Conservation (phyloP, 2,113 vertebrate genomes). For the Lagopus muta region DNA sequence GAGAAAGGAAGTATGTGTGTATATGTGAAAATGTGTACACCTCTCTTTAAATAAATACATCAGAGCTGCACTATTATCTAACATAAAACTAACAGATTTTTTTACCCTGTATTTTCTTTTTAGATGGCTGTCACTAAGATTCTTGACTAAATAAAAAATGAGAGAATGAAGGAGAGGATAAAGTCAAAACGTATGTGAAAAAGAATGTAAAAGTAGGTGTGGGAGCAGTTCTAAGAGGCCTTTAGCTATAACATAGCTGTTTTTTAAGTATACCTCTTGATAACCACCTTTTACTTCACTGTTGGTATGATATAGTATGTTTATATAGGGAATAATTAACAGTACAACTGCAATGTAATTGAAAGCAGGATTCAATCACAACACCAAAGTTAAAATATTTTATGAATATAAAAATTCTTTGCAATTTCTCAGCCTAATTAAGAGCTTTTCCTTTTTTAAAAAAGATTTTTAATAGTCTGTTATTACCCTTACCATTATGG, state of each 20-base stretch:
- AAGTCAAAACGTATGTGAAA: neutral
- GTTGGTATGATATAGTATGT: neutral
- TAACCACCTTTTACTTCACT: neutral
- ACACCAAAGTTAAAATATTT: conserved; percentile 32
- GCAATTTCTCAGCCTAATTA: conserved; percentile 14
- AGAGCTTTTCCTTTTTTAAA: neutral
- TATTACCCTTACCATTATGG: neutral
- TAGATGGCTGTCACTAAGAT: neutral
- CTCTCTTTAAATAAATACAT: neutral
- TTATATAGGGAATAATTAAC: conserved; percentile 43
- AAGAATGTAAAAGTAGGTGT: neutral
- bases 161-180: neutral
- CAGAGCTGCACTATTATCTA: neutral
- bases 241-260: neutral
- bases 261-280: neutral
- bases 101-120: neutral
- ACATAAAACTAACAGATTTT: neutral
- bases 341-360: conserved; percentile 33
- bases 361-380: conserved; percentile 51
- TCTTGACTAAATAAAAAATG: neutral
- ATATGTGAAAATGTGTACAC: neutral
- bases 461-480: neutral
- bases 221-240: neutral
- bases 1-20: neutral
- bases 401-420: conserved; percentile 36